Percentiles rank a stretch among this genome's conserved stretches.
phyloP scores from a whole-genome alignment of 2,888 invertebrate species.

The Enoplolaimus lenunculus region DNA sequence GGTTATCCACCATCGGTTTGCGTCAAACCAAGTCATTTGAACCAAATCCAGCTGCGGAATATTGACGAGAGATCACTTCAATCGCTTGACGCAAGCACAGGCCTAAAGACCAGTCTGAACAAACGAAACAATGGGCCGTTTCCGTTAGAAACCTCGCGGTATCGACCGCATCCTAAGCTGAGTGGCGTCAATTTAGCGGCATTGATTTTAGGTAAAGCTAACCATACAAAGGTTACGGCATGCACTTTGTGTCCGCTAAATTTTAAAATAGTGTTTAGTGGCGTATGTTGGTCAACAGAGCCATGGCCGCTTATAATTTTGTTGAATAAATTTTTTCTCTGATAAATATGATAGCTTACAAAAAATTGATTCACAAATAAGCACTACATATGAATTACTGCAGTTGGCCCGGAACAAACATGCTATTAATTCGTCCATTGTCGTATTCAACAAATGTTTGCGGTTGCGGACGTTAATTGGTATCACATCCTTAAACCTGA shows the following conservation, averaged over 20 bases:
- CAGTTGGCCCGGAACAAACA: no score
- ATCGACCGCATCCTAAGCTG: background rate
- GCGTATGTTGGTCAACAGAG: no score
- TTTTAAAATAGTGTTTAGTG: no score
- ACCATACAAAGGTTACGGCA: background rate
- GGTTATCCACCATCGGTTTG: conserved; percentile 35
- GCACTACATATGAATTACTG: no score
- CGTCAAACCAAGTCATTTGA: conserved; percentile 33
- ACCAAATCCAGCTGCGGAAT: conserved; percentile 8
- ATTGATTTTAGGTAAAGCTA: conserved; percentile 24
- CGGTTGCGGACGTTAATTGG: no score
- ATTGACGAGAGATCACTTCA: conserved; percentile 12
- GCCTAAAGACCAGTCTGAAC: background rate
- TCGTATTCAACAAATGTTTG: no score
- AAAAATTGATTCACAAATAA: background rate
- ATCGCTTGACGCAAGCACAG: background rate
- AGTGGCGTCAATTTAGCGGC: conserved; percentile 21
- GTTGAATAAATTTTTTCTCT: background rate
- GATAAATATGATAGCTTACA: background rate
- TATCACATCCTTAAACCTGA: no score
- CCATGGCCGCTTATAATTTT: no score
- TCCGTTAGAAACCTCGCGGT: background rate
- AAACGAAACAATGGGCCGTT: background rate
- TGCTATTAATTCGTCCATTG: no score
- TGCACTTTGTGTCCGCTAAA: no score